Conservation (phyloP, 2,113 vertebrate species). For the Microtus pennsylvanicus region DNA sequence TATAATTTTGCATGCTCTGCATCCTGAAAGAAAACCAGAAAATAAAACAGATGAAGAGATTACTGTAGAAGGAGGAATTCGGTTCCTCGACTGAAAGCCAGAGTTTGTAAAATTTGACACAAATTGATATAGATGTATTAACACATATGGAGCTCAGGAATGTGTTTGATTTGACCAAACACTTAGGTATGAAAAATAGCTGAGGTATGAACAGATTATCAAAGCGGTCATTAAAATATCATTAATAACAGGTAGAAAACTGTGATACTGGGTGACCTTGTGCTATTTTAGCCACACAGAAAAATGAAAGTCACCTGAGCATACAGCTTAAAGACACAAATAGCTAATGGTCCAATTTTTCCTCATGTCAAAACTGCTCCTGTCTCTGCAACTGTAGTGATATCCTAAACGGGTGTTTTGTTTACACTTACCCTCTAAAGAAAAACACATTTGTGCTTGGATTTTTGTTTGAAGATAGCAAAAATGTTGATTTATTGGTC, state of each 20-base stretch:
- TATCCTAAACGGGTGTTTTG: constrained; percentile 24
- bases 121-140: not conserved
- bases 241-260: not conserved
- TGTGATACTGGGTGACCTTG: not conserved
- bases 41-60: not conserved
- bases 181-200: not conserved
- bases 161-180: constrained; percentile 18
- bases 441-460: constrained; percentile 1
- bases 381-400: constrained; percentile 2
- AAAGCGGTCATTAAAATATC: not conserved
- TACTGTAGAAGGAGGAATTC: not conserved
- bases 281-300: not conserved
- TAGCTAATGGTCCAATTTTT: not conserved
- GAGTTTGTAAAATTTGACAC: not conserved
- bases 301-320: constrained; percentile 13
- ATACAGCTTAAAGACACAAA: constrained; percentile 23
- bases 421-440: constrained; percentile 34
- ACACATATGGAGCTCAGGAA: not conserved
- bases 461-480: not conserved
- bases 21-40: not conserved
- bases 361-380: not conserved
- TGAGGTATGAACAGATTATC: not conserved
- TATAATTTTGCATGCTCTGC: not conserved
- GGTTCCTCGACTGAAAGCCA: not conserved
- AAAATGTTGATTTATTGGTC: constrained; percentile 25